These are phyloP conservation scores for Iphiclides podalirius DNA, from an alignment of 2,888 invertebrate species.

Conservation along the genomic window DNA sequence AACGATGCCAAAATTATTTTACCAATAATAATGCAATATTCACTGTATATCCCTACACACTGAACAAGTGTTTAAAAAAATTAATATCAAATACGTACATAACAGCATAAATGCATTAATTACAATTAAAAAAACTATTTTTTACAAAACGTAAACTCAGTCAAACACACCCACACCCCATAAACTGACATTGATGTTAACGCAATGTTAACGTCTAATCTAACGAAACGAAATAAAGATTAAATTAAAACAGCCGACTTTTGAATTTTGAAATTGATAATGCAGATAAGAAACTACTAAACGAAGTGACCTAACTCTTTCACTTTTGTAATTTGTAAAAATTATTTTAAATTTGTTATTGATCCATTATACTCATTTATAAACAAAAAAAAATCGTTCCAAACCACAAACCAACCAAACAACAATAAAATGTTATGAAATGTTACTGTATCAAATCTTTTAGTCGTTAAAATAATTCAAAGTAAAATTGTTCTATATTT, in stretches of 20 bases:
- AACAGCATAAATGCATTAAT: constrained; percentile 14
- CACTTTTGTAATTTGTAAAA: no score
- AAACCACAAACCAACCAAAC: no score
- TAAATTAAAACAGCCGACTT: constrained; percentile 1
- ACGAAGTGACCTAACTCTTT: no score
- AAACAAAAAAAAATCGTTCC: no score
- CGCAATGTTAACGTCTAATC: neutral
- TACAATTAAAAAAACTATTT: constrained; percentile 15
- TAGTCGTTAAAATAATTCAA: no score
- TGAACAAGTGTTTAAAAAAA: constrained; percentile 1
- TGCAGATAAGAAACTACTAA: constrained; percentile 3
- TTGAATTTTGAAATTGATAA: constrained; percentile 7
- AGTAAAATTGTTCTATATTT: no score
- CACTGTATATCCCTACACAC: neutral
- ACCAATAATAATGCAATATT: constrained; percentile 6
- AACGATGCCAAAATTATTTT: constrained; percentile 1
- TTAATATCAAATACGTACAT: constrained; percentile 10
- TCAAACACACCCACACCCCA: constrained; percentile 24
- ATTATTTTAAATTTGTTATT: no score
- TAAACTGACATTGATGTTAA: constrained; percentile 27
- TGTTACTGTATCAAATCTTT: no score
- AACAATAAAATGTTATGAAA: no score
- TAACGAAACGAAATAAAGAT: constrained; percentile 21
- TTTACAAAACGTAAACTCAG: constrained; percentile 13
- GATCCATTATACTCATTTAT: no score